These are phyloP conservation scores for Hyaena hyaena DNA, from an alignment of 2,113 vertebrate species.

Conservation along the genomic window DNA sequence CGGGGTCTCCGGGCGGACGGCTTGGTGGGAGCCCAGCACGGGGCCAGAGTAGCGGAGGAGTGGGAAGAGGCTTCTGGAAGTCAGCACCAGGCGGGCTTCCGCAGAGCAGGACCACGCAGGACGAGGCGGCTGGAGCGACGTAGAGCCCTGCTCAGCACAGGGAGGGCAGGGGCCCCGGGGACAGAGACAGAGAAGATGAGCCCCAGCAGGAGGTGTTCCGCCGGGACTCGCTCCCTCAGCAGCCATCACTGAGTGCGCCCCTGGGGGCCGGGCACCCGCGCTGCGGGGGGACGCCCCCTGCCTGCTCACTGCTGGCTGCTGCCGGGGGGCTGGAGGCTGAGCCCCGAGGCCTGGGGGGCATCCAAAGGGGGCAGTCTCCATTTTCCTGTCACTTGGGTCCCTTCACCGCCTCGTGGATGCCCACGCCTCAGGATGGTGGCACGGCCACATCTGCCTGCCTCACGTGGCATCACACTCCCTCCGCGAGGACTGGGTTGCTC, in stretches of 20 bases:
- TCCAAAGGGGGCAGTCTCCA: background rate
- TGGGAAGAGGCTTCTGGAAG: background rate
- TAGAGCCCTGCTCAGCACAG: no score
- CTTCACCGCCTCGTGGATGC: background rate
- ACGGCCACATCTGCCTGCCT: background rate
- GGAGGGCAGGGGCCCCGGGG: no score
- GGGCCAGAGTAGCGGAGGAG: background rate
- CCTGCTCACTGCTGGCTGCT: background rate
- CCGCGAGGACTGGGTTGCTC: background rate
- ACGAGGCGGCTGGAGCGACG: background rate
- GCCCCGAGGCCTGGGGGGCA: background rate
- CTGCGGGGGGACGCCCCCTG: background rate
- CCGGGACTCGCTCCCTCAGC: background rate
- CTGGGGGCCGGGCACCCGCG: accelerated
- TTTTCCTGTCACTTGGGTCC: background rate
- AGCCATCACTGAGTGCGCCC: background rate
- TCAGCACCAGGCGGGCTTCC: background rate
- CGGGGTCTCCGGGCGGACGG: accelerated
- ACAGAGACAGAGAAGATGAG: background rate
- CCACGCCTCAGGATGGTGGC: background rate
- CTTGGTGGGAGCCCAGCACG: no score
- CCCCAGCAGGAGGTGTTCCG: background rate
- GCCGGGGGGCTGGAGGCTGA: background rate
- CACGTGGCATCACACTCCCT: background rate
- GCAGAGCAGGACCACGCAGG: accelerated